Percentiles rank a stretch among this genome's conserved stretches.
These are phyloP conservation scores for Brachyrhaphis roseni DNA, from an alignment of 2,797 vertebrate genomes.

Conservation along the genomic window DNA sequence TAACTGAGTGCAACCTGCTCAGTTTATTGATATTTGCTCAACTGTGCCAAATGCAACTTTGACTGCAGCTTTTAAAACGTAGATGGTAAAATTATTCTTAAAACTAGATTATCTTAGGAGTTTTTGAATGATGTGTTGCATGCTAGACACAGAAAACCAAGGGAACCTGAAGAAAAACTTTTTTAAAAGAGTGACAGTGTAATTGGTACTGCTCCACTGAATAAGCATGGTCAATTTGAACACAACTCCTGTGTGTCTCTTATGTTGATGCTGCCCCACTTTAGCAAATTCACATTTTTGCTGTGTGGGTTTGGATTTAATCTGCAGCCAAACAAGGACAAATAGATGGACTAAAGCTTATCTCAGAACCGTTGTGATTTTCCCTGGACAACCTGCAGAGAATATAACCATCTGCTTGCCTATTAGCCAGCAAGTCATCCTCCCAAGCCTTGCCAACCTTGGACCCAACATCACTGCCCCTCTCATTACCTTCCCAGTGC, in stretches of 20 bases:
- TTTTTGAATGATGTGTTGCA: neutral
- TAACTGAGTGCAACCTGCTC: neutral
- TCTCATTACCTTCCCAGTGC: slow-evolving; percentile 9
- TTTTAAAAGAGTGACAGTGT: neutral
- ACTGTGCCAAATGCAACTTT: neutral
- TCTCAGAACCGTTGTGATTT: neutral
- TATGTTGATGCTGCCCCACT: neutral
- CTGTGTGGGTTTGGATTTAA: neutral
- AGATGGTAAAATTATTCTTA: neutral
- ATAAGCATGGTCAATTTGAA: neutral
- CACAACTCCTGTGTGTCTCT: no score
- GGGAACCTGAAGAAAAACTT: neutral
- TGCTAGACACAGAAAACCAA: neutral
- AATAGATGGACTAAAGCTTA: slow-evolving; percentile 8
- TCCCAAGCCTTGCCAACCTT: slow-evolving; percentile 18
- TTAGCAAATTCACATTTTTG: neutral
- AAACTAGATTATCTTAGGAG: neutral
- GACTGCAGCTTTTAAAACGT: neutral
- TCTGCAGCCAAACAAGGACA: slow-evolving; percentile 2
- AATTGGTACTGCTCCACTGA: neutral
- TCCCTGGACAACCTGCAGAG: slow-evolving; percentile 4
- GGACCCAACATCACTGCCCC: slow-evolving; percentile 4
- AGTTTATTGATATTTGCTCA: neutral
- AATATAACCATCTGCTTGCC: slow-evolving; percentile 13
- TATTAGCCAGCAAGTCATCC: slow-evolving; percentile 11